Conservation (phyloP, 2,888 invertebrate genomes). For the Branchellion lobata region DNA sequence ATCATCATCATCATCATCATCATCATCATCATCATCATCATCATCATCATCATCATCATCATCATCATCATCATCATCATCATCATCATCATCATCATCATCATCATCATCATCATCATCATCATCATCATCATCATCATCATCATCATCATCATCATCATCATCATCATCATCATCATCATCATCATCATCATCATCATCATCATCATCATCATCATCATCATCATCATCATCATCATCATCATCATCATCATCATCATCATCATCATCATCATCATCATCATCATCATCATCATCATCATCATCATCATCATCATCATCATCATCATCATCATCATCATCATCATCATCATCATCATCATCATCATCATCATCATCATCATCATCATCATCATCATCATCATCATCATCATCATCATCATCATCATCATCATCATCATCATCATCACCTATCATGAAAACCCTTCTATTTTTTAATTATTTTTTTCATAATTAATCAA, state of each 20-base stretch:
- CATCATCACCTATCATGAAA: not conserved
- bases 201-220: constrained; percentile 28
- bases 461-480: not conserved
- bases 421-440: constrained; percentile 39
- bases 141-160: constrained; percentile 40
- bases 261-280: constrained; percentile 43
- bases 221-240: constrained; percentile 39
- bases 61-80: constrained; percentile 45
- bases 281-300: constrained; percentile 39
- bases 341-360: constrained; percentile 42
- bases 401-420: constrained; percentile 30
- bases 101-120: constrained; percentile 22
- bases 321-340: constrained; percentile 41
- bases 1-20: constrained; percentile 26
- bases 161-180: constrained; percentile 44
- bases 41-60: constrained; percentile 36
- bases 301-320: constrained; percentile 24
- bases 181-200: constrained; percentile 39
- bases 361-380: constrained; percentile 43
- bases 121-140: constrained; percentile 37
- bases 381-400: constrained; percentile 36
- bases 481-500: too few relatives aligned
- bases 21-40: constrained; percentile 37
- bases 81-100: constrained; percentile 42
- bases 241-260: constrained; percentile 40